A percentile compares a stretch with the other conserved stretches of the same genome.
Conservation (phyloP, 2,113 vertebrate species). For the Mastomys coucha region DNA sequence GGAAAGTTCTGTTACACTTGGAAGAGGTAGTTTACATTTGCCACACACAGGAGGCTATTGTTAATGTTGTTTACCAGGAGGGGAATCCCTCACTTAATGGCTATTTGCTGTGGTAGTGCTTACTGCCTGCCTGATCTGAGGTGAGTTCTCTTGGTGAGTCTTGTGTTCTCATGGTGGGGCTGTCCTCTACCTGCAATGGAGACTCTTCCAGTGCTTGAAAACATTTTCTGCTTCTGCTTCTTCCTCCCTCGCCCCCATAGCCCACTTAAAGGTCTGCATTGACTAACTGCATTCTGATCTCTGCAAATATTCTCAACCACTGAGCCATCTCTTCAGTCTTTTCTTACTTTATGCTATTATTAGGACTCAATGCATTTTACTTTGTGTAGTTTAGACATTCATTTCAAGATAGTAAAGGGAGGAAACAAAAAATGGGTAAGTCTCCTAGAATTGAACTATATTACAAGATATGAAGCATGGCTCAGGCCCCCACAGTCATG, state of each 20-base stretch:
- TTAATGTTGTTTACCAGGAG: neutral
- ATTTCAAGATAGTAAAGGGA: neutral
- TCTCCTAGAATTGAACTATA: neutral
- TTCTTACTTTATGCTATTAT: neutral
- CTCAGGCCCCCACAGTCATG: neutral
- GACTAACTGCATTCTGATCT: neutral
- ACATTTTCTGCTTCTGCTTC: neutral
- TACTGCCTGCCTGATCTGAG: neutral
- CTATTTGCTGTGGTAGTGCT: neutral
- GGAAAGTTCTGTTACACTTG: neutral
- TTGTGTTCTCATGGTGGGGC: neutral
- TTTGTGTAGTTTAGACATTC: neutral
- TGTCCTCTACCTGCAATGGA: neutral
- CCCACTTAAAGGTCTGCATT: neutral
- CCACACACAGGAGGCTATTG: neutral
- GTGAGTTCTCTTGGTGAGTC: neutral
- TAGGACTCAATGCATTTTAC: neutral
- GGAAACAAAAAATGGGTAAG: neutral
- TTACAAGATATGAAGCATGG: neutral
- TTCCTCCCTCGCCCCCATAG: neutral
- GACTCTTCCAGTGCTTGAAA: neutral
- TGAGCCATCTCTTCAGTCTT: neutral
- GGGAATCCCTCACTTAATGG: neutral
- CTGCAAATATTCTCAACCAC: neutral
- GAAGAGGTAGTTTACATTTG: neutral